Conservation (phyloP, 2,888 invertebrate species). For the Hedychridium roseum region DNA sequence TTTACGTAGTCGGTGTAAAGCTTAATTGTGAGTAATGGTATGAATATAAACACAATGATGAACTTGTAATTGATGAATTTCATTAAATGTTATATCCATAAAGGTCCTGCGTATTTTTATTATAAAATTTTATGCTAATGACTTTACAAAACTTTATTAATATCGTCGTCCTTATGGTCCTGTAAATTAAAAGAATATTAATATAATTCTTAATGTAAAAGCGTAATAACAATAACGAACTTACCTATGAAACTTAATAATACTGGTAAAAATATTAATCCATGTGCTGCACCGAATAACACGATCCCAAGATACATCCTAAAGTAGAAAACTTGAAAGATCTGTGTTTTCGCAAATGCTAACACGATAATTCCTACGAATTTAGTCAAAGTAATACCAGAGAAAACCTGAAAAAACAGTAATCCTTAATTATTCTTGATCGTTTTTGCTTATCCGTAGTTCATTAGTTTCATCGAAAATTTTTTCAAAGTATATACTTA, state of each 20-base stretch:
- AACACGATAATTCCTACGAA: constrained; percentile 89
- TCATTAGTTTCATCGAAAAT: neutral
- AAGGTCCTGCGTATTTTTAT: neutral
- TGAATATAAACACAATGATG: neutral
- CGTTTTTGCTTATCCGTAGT: neutral
- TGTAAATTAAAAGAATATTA: constrained; percentile 18
- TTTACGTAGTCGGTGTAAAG: neutral
- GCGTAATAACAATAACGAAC: constrained; percentile 8
- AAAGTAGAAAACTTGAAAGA: constrained; percentile 93
- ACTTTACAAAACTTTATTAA: neutral
- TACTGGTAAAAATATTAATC: constrained; percentile 90
- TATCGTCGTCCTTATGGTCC: constrained; percentile 25
- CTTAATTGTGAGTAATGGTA: neutral
- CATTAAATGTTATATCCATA: constrained; percentile 1
- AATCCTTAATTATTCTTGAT: neutral
- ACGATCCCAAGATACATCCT: constrained; percentile 96
- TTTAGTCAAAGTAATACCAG: constrained; percentile 95
- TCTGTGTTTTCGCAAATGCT: constrained; percentile 91
- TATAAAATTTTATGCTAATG: neutral
- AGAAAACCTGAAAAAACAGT: constrained; percentile 73
- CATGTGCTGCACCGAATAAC: constrained; percentile 88
- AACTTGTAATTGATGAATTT: neutral
- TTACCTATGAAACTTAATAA: constrained; percentile 81
- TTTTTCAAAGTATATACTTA: constrained; percentile 63
- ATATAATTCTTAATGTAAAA: constrained; percentile 4